Conservation (phyloP, 2,113 vertebrate species). For the Sakesphorus luctuosus region DNA sequence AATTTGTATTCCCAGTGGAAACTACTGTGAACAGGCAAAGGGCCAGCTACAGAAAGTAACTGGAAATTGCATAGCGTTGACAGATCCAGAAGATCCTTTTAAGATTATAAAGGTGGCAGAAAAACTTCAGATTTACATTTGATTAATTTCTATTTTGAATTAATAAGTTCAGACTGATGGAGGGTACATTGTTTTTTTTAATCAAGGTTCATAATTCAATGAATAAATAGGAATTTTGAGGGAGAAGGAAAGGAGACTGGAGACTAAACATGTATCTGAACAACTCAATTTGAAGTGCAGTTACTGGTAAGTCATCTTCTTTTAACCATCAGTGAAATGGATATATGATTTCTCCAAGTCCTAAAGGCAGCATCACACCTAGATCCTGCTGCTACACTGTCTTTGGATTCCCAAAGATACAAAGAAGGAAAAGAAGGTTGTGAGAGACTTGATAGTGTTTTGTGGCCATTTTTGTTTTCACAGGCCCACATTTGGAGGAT, state of each 20-base stretch:
- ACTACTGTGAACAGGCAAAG: background rate
- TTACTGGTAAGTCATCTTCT: background rate
- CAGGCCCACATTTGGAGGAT: background rate
- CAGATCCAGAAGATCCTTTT: background rate
- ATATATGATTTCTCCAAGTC: background rate
- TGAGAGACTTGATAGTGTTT: too few relatives aligned
- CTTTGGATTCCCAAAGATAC: background rate
- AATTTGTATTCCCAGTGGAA: background rate
- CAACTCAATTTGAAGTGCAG: background rate
- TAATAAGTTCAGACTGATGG: background rate
- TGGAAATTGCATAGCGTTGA: background rate
- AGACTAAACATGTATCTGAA: background rate
- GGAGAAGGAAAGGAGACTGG: background rate
- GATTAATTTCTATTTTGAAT: background rate
- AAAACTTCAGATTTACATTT: background rate
- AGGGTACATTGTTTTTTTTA: background rate
- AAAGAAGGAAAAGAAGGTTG: background rate
- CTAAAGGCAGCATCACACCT: background rate
- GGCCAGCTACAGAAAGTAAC: background rate
- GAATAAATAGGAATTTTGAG: background rate
- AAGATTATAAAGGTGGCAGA: background rate
- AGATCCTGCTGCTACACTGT: background rate
- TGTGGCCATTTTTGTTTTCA: background rate
- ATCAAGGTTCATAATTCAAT: background rate
- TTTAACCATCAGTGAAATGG: background rate